Evolutionary conservation across 2,888 invertebrate species (phyloP), one percentile per base, ranked within the genome.

Genomic region (Drosophila parthenogenetica): DNA sequence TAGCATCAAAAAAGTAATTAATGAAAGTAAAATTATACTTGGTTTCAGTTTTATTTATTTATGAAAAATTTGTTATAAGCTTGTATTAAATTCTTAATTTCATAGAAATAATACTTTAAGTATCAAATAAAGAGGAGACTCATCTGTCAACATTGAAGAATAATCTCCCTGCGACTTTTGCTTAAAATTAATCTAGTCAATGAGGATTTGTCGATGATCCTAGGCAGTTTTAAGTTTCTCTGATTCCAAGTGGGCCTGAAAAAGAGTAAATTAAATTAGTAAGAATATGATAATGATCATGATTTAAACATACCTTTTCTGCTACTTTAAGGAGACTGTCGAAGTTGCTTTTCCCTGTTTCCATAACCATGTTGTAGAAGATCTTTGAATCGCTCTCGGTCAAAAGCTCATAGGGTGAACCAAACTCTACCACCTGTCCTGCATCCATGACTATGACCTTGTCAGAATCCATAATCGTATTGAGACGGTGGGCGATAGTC

Each of bases 401-500:
- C 19, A 95, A 77, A 10, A 95, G 90, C 51, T 93, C 90, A 81
- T 94, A 93, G 0, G 97, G 96, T 66, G 94, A 93, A 73, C 95
- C 95, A 86, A 94, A 95, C 91, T 97, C 96, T 22, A 93, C 93
- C 67, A 95, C 93, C 10, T 90, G 90, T 0, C 96, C 96, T 16
- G 94, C 93, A 82, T 95, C 95, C 93, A 96, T 94, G 0, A 96
- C 96, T 71, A 96, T 90, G 11, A 96, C 90, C 65, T 90, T 92
- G 70, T 92, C 92, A 8, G 92, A 94, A 85, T 94, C 94, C 80
- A 94, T 94, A 62, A 98, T 96, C 0, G 98, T 98, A 87, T 98
- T 95, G n/a, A 98, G 93, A 29, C 98, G 94, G 93, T 98, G 98
- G 5, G 98, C 98, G 48, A 98, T 96, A 8, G 97, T 98, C 13